These are phyloP conservation scores for Sinocyclocheilus maitianheensis DNA, from an alignment of 2,113 vertebrate genomes.

Conservation along the genomic window DNA sequence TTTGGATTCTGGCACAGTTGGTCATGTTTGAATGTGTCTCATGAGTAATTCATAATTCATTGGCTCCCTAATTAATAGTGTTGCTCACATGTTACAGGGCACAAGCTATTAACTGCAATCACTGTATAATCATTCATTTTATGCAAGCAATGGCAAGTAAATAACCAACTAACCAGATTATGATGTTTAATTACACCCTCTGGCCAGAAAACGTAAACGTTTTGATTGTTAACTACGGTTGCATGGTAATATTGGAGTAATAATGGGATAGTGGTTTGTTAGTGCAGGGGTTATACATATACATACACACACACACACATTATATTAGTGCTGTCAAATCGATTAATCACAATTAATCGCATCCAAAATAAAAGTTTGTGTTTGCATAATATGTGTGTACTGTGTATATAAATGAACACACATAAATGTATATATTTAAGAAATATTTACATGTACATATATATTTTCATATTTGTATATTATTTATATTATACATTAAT, in stretches of 20 bases:
- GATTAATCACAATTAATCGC: no score
- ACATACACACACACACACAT: no score
- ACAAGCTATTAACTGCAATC: conserved; percentile 39
- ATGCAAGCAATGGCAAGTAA: conserved; percentile 46
- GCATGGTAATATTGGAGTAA: conserved; percentile 3
- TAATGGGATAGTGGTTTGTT: neutral
- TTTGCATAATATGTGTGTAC: no score
- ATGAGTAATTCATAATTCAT: conserved; percentile 53
- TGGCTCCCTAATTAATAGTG: conserved; percentile 49
- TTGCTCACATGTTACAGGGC: conserved; percentile 33
- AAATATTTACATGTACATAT: no score
- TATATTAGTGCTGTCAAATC: no score
- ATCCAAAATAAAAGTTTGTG: no score
- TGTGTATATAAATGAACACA: no score
- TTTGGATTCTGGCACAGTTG: conserved; percentile 34
- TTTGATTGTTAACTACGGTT: neutral
- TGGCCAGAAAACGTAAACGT: neutral
- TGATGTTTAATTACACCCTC: conserved; percentile 48
- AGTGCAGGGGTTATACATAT: neutral
- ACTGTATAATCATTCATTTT: conserved; percentile 51
- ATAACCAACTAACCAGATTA: conserved; percentile 33
- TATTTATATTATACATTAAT: no score
- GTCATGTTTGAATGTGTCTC: conserved; percentile 9
- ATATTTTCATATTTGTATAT: no score
- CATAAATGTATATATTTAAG: no score